Percentiles rank a stretch among this genome's conserved stretches.
These are phyloP conservation scores for Elegia similella DNA, from an alignment of 2,888 invertebrate species.

Conservation along the genomic window DNA sequence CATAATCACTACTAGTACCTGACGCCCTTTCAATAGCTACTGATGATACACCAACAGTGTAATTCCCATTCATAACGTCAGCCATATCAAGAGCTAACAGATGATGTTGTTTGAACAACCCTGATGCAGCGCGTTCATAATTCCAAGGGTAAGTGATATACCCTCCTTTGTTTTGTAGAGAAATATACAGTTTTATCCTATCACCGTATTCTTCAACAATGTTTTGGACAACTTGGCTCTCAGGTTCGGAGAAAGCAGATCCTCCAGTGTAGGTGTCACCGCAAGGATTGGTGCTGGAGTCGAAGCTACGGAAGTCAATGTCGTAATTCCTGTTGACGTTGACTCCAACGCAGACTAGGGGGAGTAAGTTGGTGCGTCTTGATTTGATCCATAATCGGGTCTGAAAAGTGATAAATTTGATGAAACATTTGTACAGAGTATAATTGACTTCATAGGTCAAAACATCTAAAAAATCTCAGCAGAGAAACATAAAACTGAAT, in stretches of 20 bases:
- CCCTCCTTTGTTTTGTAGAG: slow-evolving; percentile 85
- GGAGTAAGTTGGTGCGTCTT: not conserved
- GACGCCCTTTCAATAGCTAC: slow-evolving; percentile 20
- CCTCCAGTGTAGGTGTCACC: slow-evolving; percentile 32
- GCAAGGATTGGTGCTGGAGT: slow-evolving; percentile 72
- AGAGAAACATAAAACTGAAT: too few species aligned
- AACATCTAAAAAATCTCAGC: too few species aligned
- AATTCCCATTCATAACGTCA: slow-evolving; percentile 11
- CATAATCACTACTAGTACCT: slow-evolving; percentile 26
- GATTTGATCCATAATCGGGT: slow-evolving; percentile 4
- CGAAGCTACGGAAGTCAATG: slow-evolving; percentile 79
- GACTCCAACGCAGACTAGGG: slow-evolving; percentile 74
- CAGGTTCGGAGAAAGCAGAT: slow-evolving; percentile 82
- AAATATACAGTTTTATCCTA: slow-evolving; percentile 80
- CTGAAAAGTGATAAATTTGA: not conserved
- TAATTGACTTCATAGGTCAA: too few species aligned
- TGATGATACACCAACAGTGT: slow-evolving; percentile 19
- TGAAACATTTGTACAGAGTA: not conserved
- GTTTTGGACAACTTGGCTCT: slow-evolving; percentile 74
- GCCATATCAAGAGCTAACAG: slow-evolving; percentile 19
- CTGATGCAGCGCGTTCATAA: slow-evolving; percentile 45
- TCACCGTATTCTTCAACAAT: slow-evolving; percentile 62
- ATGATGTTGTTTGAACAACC: slow-evolving; percentile 23
- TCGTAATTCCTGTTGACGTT: slow-evolving; percentile 87
- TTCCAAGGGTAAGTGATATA: slow-evolving; percentile 83